Percentiles rank a stretch among this genome's conserved stretches.
These are phyloP conservation scores for Mamestra brassicae DNA, from an alignment of 2,888 invertebrate species.

Conservation along the genomic window DNA sequence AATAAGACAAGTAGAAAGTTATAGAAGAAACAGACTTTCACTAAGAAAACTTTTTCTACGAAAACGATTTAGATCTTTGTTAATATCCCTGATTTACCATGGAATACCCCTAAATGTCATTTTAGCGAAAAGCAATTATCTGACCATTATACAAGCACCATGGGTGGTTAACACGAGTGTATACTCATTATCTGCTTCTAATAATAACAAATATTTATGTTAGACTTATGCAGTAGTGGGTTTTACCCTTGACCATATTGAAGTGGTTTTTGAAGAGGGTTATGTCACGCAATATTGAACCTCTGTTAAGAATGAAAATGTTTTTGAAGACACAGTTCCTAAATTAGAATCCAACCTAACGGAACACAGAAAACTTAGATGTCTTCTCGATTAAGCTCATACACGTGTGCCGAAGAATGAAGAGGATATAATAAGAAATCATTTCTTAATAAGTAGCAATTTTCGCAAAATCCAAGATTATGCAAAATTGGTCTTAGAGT, in stretches of 20 bases:
- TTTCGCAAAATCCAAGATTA: not conserved
- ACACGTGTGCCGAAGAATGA: not conserved
- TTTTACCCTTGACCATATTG: conserved; percentile 17
- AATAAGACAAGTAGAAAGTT: not conserved
- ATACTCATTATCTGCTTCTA: conserved; percentile 35
- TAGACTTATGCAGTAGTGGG: not conserved
- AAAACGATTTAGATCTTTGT: not conserved
- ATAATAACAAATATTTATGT: conserved; percentile 46
- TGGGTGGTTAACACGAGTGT: conserved; percentile 18
- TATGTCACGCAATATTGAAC: not conserved
- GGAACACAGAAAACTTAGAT: not conserved
- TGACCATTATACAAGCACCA: conserved; percentile 23
- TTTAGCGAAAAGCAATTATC: conserved; percentile 31
- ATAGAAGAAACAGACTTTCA: not conserved
- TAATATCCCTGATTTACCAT: not conserved
- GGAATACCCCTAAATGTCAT: not conserved
- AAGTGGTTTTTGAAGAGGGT: conserved; percentile 4
- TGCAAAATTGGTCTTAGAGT: too few relatives aligned
- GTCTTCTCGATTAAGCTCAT: not conserved
- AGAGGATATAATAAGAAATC: not conserved
- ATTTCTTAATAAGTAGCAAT: not conserved
- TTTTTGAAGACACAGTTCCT: too few relatives aligned
- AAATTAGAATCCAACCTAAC: too few relatives aligned
- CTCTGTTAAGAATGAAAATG: not conserved
- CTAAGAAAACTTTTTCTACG: not conserved